Evolutionary conservation across 2,113 vertebrate genomes (phyloP), one percentile per base, ranked within the genome.

Genomic region (Forbesichthys agassizii): DNA sequence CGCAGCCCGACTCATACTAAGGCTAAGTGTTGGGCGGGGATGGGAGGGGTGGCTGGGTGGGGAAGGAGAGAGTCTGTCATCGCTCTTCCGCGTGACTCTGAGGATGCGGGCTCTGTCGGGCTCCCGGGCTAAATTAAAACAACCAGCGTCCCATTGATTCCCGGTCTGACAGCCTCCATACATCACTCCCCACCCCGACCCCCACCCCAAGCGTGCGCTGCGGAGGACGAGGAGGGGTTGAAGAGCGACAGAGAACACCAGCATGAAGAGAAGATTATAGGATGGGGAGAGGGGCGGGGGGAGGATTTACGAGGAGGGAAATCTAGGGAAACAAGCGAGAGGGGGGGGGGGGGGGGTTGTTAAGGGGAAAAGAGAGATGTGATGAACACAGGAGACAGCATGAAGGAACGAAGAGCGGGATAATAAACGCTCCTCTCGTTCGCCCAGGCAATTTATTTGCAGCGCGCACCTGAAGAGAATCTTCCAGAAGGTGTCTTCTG

Each of bases 91-190:
- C 27, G 77, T 84, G 86, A 91, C 86, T 83, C 87, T 68, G 80
- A 87, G 90, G 84, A 92, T 92, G 85, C 85, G 84, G 90, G 4
- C 90, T 92, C 90, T 83, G 79, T 88, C 86, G 88, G 82, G 88
- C 88, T 90, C 87, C 84, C 82, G 47, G 83, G 88, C 90, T 92
- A 93, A 93, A 93, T 93, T 93, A 93, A 92, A 93, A 93, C 91
- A 92, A 92, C 90, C 80, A 85, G 85, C 88, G 18, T 93, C 89
- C 88, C 90, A 92, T 93, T 93, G 91, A 93, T 93, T 91, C 89
- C 76, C 75, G 72, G 13, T 3, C 68, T 92, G 91, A 93, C 92
- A 91, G 86, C 71, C 69, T 84, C 88, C 78, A 90, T 93, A 91
- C 84, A 93, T 93, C 91, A 27, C 27, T 27, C 27, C 27, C 27